Conservation (phyloP, 1,140 invertebrate species). For the Drosophila arizonae region DNA sequence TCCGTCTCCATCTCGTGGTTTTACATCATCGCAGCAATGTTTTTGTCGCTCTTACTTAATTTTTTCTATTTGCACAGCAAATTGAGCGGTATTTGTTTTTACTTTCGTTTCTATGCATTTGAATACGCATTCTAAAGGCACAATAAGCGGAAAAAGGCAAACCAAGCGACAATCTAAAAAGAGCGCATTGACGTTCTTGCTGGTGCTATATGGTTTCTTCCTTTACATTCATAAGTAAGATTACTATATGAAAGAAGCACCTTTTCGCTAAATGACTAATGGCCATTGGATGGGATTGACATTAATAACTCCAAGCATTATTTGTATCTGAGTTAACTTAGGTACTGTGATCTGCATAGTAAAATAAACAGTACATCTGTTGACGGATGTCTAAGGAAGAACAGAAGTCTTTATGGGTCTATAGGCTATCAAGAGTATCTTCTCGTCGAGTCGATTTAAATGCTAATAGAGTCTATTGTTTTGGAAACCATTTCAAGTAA, state of each 20-base stretch:
- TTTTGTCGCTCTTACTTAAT: slow-evolving; percentile 64
- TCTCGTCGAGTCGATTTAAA: not conserved
- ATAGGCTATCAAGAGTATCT: not conserved
- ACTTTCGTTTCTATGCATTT: slow-evolving; percentile 26
- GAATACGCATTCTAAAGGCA: slow-evolving; percentile 13
- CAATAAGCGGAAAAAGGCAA: slow-evolving; percentile 2
- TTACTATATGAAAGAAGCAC: not conserved
- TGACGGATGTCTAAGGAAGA: too few species aligned
- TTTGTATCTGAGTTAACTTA: not conserved
- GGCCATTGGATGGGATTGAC: not conserved
- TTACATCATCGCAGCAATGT: slow-evolving; percentile 29
- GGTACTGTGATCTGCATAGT: too few species aligned
- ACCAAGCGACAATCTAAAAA: not conserved
- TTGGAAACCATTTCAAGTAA: slow-evolving; percentile 12
- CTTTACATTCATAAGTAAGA: not conserved
- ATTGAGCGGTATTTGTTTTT: slow-evolving; percentile 76
- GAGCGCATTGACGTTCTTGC: not conserved
- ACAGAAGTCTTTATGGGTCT: not conserved
- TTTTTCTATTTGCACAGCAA: slow-evolving; percentile 68
- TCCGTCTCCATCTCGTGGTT: slow-evolving; percentile 18
- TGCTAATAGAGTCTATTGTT: not conserved
- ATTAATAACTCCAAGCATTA: not conserved
- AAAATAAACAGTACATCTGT: not conserved
- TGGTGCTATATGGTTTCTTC: not conserved
- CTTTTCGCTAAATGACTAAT: too few species aligned